These are phyloP conservation scores for Poecilia latipinna DNA, from an alignment of 2,113 vertebrate genomes.

Conservation along the genomic window DNA sequence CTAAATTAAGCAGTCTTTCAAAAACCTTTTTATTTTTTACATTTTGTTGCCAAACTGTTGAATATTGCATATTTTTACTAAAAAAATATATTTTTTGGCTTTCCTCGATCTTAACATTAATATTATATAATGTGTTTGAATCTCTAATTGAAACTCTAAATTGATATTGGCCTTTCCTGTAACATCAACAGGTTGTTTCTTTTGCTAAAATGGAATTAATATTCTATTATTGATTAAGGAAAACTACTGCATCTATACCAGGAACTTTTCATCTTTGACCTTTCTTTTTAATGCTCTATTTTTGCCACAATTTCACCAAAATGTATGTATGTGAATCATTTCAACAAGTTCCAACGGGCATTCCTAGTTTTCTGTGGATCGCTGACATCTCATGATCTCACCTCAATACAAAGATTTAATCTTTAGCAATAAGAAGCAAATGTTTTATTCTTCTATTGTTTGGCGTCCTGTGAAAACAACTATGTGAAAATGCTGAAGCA, in stretches of 20 bases:
- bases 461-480: slow-evolving; percentile 37
- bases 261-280: background rate
- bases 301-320: background rate
- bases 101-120: background rate
- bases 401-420: slow-evolving; percentile 33
- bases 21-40: background rate
- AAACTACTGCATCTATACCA: too few relatives aligned
- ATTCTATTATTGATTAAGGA: too few relatives aligned
- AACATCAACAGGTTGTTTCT: too few relatives aligned
- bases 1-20: background rate
- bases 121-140: background rate
- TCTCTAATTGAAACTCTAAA: too few relatives aligned
- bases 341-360: slow-evolving; percentile 2
- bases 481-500: background rate
- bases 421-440: slow-evolving; percentile 28
- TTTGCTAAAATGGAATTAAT: too few relatives aligned
- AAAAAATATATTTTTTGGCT: background rate
- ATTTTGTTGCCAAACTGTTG: background rate
- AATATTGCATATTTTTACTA: background rate
- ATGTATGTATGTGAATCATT: background rate
- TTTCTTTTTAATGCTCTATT: background rate
- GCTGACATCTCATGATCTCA: background rate
- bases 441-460: slow-evolving; percentile 49
- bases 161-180: too few relatives aligned
- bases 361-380: background rate